These are phyloP conservation scores for Drosophila tropicalis DNA, from an alignment of 1,140 invertebrate genomes.

Conservation along the genomic window DNA sequence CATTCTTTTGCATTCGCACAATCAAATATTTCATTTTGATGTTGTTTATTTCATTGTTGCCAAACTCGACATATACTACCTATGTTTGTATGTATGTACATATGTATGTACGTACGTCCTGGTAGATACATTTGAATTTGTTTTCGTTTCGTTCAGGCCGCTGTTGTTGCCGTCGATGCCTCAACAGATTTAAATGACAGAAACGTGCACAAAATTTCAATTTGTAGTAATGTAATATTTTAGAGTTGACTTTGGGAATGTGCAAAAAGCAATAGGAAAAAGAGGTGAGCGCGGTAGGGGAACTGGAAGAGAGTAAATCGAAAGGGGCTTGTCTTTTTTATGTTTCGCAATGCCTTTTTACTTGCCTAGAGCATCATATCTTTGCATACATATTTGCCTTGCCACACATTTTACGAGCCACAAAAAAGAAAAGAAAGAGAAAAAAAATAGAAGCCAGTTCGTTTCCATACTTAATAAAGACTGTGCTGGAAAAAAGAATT, in stretches of 20 bases:
- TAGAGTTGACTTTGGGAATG: constrained; percentile 32
- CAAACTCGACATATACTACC: constrained; percentile 30
- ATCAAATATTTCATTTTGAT: constrained; percentile 65
- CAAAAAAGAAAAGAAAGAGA: constrained; percentile 33
- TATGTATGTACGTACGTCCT: constrained; percentile 22
- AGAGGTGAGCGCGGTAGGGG: background rate
- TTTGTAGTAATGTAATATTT: constrained; percentile 75
- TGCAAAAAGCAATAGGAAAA: background rate
- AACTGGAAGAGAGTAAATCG: constrained; percentile 2
- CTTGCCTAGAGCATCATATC: constrained; percentile 5
- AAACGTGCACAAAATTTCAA: constrained; percentile 79
- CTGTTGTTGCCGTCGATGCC: constrained; percentile 30
- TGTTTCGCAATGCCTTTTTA: background rate
- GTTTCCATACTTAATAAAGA: constrained; percentile 32
- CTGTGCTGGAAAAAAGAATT: background rate
- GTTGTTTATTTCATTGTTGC: constrained; percentile 47
- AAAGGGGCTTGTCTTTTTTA: constrained; percentile 13
- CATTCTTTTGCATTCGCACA: constrained; percentile 29
- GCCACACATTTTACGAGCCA: constrained; percentile 73
- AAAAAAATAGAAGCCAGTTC: constrained; percentile 46
- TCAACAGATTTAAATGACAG: constrained; percentile 81
- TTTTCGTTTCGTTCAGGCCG: constrained; percentile 25
- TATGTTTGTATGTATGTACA: constrained; percentile 17
- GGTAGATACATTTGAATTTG: constrained; percentile 63
- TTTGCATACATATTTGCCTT: constrained; percentile 62